Conservation (phyloP, 2,113 vertebrate species). For the Oenanthe oenanthe region DNA sequence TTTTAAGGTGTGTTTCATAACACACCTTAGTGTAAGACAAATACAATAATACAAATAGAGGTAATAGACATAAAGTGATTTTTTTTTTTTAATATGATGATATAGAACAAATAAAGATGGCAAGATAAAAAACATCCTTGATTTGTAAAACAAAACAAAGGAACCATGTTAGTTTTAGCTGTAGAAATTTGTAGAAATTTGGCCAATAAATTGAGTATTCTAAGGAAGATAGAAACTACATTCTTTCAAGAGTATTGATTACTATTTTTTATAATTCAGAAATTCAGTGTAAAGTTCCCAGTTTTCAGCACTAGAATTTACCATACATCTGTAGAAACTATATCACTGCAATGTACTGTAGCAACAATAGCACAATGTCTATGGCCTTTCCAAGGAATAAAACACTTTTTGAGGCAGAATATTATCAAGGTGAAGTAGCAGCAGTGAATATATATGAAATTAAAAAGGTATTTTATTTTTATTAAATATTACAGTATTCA, state of each 20-base stretch:
- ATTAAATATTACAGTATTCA: neutral
- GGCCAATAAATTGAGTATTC: neutral
- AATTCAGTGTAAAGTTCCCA: neutral
- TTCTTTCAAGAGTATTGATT: neutral
- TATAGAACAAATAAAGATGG: neutral
- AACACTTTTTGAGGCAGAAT: neutral
- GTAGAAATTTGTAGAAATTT: neutral
- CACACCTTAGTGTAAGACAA: neutral
- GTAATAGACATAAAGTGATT: neutral
- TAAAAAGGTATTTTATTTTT: neutral
- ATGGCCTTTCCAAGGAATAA: neutral
- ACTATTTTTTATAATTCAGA: neutral
- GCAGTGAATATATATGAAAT: neutral
- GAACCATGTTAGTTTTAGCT: neutral
- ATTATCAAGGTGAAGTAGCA: neutral
- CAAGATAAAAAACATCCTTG: neutral
- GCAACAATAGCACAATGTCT: neutral
- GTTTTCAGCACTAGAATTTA: neutral
- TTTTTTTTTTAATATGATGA: neutral
- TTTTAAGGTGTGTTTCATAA: neutral
- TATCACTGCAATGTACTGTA: neutral
- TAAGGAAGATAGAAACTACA: neutral
- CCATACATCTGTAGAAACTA: neutral
- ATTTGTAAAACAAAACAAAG: neutral
- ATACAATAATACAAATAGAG: neutral